phyloP scores from a whole-genome alignment of 2,888 invertebrate genomes.

The Drosophila glabriapex region DNA sequence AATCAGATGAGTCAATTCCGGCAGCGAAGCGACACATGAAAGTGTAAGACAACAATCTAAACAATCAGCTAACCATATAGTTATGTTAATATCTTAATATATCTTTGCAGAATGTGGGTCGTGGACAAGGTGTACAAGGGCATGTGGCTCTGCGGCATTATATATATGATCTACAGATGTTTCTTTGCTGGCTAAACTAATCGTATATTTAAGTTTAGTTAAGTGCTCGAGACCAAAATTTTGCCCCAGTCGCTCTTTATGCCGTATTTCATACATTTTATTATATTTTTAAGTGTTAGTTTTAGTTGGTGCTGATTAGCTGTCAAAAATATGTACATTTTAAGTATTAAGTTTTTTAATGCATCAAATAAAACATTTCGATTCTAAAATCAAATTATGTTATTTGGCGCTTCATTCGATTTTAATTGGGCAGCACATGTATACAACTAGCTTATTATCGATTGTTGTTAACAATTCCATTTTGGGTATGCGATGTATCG shows the following conservation, averaged over 20 bases:
- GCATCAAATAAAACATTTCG: conserved; percentile 51
- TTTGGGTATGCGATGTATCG: conserved; percentile 34
- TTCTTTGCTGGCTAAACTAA: conserved; percentile 67
- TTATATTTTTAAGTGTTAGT: conserved; percentile 39
- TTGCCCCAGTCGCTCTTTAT: conserved; percentile 40
- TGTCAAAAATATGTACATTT: conserved; percentile 15
- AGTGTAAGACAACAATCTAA: conserved; percentile 87
- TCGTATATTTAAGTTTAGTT: conserved; percentile 48
- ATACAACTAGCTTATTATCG: conserved; percentile 8
- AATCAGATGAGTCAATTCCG: conserved; percentile 92
- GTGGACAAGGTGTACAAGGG: conserved; percentile 91
- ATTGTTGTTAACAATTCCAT: background rate
- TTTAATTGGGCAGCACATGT: background rate
- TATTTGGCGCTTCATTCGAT: background rate
- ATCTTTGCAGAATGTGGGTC: conserved; percentile 92
- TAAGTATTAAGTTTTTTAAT: conserved; percentile 41
- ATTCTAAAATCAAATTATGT: background rate
- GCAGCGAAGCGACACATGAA: conserved; percentile 92
- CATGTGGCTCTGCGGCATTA: conserved; percentile 88
- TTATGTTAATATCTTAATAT: conserved; percentile 3
- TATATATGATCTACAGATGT: conserved; percentile 85
- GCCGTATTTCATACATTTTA: conserved; percentile 41
- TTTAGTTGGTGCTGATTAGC: conserved; percentile 67
- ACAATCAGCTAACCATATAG: background rate
- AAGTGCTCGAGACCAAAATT: conserved; percentile 73